Conservation (phyloP, 23 tunicate genomes). For the Botrylloides violaceus region DNA sequence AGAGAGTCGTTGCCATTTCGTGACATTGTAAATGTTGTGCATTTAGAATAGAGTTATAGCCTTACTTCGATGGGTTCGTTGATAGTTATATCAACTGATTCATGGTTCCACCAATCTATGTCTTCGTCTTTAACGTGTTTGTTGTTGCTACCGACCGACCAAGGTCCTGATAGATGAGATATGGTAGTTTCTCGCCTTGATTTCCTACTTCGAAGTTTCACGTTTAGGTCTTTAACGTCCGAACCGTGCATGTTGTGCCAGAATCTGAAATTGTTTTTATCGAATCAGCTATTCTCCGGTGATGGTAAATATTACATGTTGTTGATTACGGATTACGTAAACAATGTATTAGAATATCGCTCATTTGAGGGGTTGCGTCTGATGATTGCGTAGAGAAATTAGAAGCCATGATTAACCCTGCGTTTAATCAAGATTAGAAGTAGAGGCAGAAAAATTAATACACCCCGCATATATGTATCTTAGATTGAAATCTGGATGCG, state of each 20-base stretch:
- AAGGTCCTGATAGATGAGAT: conserved; percentile 55
- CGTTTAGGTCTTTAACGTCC: conserved; percentile 70
- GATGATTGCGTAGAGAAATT: too few relatives aligned
- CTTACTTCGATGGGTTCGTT: conserved; percentile 38
- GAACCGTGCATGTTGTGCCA: conserved; percentile 97
- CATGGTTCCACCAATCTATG: conserved; percentile 88
- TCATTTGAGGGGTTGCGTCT: too few relatives aligned
- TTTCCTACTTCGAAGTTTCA: conserved; percentile 28
- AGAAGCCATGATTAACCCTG: too few relatives aligned
- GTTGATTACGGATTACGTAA: too few relatives aligned
- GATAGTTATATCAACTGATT: conserved; percentile 24
- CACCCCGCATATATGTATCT: too few relatives aligned
- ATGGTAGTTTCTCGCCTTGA: conserved; percentile 11
- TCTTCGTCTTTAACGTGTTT: conserved; percentile 24
- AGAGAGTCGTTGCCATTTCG: not conserved
- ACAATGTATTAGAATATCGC: too few relatives aligned
- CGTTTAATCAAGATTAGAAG: too few relatives aligned
- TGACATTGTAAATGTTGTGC: not conserved
- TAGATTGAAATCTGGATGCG: too few relatives aligned
- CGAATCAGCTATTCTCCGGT: too few relatives aligned
- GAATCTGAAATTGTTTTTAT: conserved; percentile 36
- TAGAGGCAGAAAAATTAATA: too few relatives aligned
- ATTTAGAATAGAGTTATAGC: not conserved
- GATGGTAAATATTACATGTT: too few relatives aligned
- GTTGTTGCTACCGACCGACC: conserved; percentile 50